Evolutionary conservation across 1,140 invertebrate species (phyloP).

Genomic region (Gerris buenoi): DNA sequence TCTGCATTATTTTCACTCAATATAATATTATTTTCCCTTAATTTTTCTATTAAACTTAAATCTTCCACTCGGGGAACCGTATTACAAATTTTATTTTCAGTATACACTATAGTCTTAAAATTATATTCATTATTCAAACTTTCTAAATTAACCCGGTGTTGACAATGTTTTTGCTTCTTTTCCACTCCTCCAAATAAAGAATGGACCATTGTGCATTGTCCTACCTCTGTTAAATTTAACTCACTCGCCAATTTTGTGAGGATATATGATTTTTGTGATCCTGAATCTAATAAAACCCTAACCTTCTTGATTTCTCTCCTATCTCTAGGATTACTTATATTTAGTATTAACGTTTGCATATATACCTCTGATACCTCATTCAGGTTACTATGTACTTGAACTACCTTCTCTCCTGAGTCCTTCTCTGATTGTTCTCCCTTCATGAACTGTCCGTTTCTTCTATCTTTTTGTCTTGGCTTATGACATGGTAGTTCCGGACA

Average conservation of each 20-base stretch:
- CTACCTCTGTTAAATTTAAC: not conserved
- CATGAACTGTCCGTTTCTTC: too few species aligned
- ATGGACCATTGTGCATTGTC: not conserved
- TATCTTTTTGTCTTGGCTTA: too few species aligned
- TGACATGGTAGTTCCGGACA: too few species aligned
- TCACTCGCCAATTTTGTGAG: not conserved
- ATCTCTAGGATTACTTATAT: not conserved
- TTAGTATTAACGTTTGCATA: not conserved
- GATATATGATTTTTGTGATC: not conserved
- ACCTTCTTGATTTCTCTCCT: not conserved
- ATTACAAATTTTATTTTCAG: not conserved
- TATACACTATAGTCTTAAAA: not conserved
- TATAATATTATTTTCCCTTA: not conserved
- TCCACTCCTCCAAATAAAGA: not conserved
- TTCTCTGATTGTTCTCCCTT: too few species aligned
- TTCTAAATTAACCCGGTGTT: not conserved
- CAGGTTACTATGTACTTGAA: too few species aligned
- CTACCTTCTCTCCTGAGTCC: too few species aligned
- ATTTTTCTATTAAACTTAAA: not conserved
- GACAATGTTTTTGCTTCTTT: not conserved
- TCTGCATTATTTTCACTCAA: not conserved
- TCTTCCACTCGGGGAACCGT: not conserved
- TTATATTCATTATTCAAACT: not conserved
- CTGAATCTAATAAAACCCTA: not conserved
- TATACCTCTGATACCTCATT: not conserved